A percentile compares a stretch with the other conserved stretches of the same genome.
These are phyloP conservation scores for Epizoanthus rinbou DNA, from an alignment of 92 coral and sea anemone genomes.

Conservation along the genomic window DNA sequence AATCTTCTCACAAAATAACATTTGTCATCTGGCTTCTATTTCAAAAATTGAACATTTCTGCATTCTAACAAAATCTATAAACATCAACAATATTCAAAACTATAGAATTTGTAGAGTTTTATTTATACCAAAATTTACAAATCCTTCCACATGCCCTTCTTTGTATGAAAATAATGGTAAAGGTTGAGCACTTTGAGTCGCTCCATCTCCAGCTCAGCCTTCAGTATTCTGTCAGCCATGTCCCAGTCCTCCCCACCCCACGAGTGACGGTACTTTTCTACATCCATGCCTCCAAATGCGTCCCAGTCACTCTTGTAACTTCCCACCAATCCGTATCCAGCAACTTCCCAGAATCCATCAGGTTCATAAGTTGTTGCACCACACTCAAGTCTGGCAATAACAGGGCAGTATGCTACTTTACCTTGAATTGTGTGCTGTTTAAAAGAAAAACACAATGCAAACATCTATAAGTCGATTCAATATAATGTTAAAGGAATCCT, in stretches of 20 bases:
- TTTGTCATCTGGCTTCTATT: too few relatives aligned
- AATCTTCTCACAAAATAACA: too few relatives aligned
- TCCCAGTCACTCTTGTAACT: constrained; percentile 95
- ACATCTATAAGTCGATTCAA: neutral
- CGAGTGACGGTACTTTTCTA: constrained; percentile 63
- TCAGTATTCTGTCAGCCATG: constrained; percentile 80
- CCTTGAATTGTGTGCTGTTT: constrained; percentile 78
- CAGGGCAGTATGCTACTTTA: constrained; percentile 65
- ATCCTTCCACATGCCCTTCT: constrained; percentile 86
- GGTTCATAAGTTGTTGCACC: constrained; percentile 66
- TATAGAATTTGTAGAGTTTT: too few relatives aligned
- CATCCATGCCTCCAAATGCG: constrained; percentile 93
- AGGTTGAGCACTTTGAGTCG: constrained; percentile 75
- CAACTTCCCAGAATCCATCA: constrained; percentile 79
- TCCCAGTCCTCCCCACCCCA: constrained; percentile 99
- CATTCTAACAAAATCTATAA: too few relatives aligned
- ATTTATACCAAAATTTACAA: neutral
- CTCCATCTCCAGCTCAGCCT: constrained; percentile 79
- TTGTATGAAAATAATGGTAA: constrained; percentile 81
- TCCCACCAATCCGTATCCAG: constrained; percentile 84
- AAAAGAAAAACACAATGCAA: constrained; percentile 6
- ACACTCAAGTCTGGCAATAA: constrained; percentile 74
- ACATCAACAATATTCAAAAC: too few relatives aligned
- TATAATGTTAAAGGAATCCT: too few relatives aligned
- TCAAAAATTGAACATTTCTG: too few relatives aligned